Percentiles rank a stretch among this genome's conserved stretches.
Conservation (phyloP, 1,140 invertebrate genomes). For the Cydia strobilella region DNA sequence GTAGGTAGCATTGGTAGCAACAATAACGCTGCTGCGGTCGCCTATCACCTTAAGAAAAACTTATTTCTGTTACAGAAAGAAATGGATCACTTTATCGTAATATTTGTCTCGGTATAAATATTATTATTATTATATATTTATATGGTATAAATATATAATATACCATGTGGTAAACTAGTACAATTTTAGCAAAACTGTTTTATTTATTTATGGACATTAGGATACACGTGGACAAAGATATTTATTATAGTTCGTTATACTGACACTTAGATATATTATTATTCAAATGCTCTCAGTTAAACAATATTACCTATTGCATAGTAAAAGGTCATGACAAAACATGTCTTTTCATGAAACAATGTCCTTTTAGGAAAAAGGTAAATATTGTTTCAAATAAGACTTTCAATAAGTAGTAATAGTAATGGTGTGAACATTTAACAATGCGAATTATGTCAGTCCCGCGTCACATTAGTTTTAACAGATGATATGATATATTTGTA, state of each 20-base stretch:
- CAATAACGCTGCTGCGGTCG: too few species aligned
- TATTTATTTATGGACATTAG: too few species aligned
- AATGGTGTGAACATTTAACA: background rate
- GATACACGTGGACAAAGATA: background rate
- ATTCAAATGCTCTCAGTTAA: background rate
- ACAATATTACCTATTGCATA: background rate
- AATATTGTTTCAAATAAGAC: background rate
- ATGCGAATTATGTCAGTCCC: background rate
- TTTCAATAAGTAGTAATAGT: too few species aligned
- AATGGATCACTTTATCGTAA: too few species aligned
- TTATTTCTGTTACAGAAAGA: too few species aligned
- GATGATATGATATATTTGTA: background rate
- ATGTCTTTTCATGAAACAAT: background rate
- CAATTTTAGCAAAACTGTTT: too few species aligned
- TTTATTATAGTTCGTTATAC: background rate
- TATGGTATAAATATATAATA: too few species aligned
- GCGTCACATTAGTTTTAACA: conserved; percentile 1
- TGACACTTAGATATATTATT: background rate
- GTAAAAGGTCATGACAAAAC: background rate
- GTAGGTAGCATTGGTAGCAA: too few species aligned
- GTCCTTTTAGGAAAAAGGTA: background rate
- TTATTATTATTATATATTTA: too few species aligned
- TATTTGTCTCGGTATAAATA: too few species aligned
- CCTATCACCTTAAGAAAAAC: too few species aligned
- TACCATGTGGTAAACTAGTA: too few species aligned